Base-by-base conservation (phyloP, 2,113 vertebrate species). In the Ifrita kowaldi region DNA sequence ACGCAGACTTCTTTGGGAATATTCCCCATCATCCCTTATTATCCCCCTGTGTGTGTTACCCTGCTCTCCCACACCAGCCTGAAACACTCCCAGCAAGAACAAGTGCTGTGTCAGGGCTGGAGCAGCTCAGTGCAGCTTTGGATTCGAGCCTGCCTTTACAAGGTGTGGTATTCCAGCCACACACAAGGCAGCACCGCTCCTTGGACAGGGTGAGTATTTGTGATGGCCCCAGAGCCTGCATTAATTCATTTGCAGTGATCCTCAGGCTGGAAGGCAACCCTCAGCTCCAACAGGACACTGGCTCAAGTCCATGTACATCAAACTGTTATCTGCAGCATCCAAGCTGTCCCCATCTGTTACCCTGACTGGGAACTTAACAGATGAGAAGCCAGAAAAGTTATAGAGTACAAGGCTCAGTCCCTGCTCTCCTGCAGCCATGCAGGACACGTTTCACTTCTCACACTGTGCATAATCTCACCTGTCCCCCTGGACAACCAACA, bases 291-390 rank as follows among this genome's bases (percentile, higher is more conserved):
- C 7, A 76, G 78, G 82, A 67, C 79, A 6, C 89, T 96, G 90
- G 90, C 90, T 90, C 28, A 11, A 55, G 63, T 63, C 71, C 84
- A 90, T 3, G 32, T 8, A 73, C 68, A 94, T 94, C 93, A 92
- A 88, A 94, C 41, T 35, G 18, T 68, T 68, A 52, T 59, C 78
- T 69, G 55, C 75, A 90, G 19, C 87, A 84, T 90, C 95, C 91
- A 87, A 77, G 81, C 82, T 87, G 87, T 94, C 85, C 94, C 91
- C 90, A 94, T 93, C 95, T 97, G 93, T 74, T 93, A 74, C 55
- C 42, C 42, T 77, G 82, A 62, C 78, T 59, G 67, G n/a, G 75
- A 84, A 88, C 71, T 90, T 92, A 64, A 86, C 68, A 90, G 93
- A 92, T 50, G 64, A 88, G 75, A 94, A 92, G 64, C 35, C 23